Conservation (phyloP, 2,113 vertebrate genomes). For the Stigmatopora argus region DNA sequence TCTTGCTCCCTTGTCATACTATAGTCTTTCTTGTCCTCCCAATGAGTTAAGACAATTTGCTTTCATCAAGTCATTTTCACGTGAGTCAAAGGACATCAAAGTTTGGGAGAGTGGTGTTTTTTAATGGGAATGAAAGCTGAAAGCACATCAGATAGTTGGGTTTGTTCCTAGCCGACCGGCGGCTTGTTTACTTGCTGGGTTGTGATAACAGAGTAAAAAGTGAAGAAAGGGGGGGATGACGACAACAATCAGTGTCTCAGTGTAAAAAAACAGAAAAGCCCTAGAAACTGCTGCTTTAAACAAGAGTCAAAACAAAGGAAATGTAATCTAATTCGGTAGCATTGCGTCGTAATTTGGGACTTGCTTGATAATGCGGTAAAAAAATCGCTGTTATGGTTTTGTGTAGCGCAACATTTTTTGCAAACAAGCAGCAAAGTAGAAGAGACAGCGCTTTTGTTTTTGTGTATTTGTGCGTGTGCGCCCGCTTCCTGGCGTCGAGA, state of each 20-base stretch:
- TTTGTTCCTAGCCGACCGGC: constrained; percentile 17
- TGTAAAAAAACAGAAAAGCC: constrained; percentile 18
- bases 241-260: constrained; percentile 14
- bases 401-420: no score
- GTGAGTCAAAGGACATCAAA: not conserved
- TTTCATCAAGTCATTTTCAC: not conserved
- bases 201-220: constrained; percentile 40
- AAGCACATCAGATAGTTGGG: constrained; percentile 38
- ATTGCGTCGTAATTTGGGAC: not conserved
- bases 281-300: constrained; percentile 40
- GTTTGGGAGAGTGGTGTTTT: not conserved
- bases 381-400: no score
- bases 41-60: not conserved
- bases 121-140: constrained; percentile 39
- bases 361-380: constrained; percentile 11
- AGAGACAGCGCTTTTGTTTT: constrained; percentile 33
- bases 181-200: constrained; percentile 49
- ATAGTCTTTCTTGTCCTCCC: no score
- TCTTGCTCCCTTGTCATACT: not conserved
- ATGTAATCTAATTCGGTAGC: constrained; percentile 27
- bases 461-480: constrained; percentile 25
- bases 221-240: not conserved
- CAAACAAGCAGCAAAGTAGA: constrained; percentile 24
- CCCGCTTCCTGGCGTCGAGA: constrained; percentile 3
- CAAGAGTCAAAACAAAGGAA: constrained; percentile 52